phyloP scores from a whole-genome alignment of 1,140 invertebrate species.

The Thaumatotibia leucotreta region DNA sequence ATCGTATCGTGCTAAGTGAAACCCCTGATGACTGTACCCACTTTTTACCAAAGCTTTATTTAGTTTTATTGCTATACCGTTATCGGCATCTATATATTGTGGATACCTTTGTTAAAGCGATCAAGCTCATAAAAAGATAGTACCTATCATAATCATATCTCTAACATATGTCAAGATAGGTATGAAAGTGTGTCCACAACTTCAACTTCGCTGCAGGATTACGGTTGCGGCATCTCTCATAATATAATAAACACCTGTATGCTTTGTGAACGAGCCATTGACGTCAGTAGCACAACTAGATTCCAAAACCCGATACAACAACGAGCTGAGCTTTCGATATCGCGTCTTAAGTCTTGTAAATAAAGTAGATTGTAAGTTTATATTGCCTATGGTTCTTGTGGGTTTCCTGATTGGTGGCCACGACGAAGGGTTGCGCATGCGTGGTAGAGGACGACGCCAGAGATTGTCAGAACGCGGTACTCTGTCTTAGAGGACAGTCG shows the following conservation, averaged over 20 bases:
- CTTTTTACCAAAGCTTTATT: too few species aligned
- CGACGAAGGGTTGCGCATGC: not conserved
- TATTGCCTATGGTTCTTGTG: not conserved
- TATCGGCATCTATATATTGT: too few species aligned
- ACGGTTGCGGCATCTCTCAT: slow-evolving; percentile 38
- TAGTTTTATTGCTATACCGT: too few species aligned
- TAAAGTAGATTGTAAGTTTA: not conserved
- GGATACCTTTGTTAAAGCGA: too few species aligned
- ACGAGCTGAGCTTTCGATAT: not conserved
- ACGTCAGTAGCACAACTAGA: slow-evolving; percentile 39
- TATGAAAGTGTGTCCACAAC: not conserved
- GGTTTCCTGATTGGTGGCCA: not conserved
- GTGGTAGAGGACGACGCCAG: not conserved
- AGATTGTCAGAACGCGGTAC: slow-evolving; percentile 12
- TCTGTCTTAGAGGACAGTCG: not conserved
- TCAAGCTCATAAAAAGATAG: too few species aligned
- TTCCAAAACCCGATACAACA: not conserved
- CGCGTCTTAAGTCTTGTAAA: not conserved
- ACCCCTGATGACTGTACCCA: too few species aligned
- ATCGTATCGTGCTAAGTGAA: too few species aligned
- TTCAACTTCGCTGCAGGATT: not conserved
- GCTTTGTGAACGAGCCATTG: slow-evolving; percentile 66
- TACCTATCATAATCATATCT: not conserved
- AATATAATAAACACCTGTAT: slow-evolving; percentile 50
- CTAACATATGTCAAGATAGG: slow-evolving; percentile 2